Evolutionary conservation across 2,113 vertebrate species (phyloP).

Genomic region (Empidonax alnorum): DNA sequence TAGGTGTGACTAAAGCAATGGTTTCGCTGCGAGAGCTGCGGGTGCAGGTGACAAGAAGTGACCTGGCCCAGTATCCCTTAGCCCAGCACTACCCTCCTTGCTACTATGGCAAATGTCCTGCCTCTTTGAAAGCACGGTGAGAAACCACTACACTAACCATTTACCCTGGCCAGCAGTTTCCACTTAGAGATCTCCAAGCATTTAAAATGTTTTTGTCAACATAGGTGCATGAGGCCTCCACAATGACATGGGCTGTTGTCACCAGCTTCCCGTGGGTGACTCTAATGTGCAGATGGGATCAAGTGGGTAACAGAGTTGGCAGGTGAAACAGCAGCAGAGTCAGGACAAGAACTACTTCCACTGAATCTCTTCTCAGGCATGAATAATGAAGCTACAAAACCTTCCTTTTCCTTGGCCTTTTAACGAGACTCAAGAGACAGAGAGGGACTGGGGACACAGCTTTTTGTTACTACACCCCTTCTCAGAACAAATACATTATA

Average conservation of each 20-base stretch:
- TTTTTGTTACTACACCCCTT: neutral
- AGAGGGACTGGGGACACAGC: neutral
- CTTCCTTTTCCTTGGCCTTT: neutral
- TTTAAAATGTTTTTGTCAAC: neutral
- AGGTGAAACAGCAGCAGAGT: neutral
- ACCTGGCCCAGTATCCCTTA: neutral
- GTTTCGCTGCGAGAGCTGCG: neutral
- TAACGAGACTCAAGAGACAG: neutral
- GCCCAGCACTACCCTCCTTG: neutral
- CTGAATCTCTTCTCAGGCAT: neutral
- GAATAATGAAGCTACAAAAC: neutral
- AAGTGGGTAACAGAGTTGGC: neutral
- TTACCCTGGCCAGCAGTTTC: neutral
- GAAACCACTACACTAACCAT: neutral
- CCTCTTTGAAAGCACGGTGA: accelerated
- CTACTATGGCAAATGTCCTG: neutral
- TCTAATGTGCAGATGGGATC: neutral
- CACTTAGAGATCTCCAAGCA: neutral
- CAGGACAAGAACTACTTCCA: neutral
- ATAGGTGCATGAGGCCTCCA: neutral
- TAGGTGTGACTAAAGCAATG: neutral
- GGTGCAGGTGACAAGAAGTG: neutral
- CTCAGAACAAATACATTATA: neutral
- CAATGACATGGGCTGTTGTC: neutral
- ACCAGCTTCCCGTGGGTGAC: neutral